Conservation (phyloP, 2,113 vertebrate species). For the Notothenia coriiceps region DNA sequence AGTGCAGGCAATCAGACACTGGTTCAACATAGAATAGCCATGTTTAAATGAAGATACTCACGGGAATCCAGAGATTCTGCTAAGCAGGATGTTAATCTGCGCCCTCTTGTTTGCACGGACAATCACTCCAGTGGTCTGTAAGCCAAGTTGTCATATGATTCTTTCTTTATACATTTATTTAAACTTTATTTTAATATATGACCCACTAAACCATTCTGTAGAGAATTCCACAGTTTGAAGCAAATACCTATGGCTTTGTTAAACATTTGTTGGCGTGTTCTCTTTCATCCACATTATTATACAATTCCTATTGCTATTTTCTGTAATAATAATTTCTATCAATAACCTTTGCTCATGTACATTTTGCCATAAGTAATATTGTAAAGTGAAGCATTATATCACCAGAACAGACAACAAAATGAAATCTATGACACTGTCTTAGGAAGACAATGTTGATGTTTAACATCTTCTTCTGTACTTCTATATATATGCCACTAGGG, state of each 20-base stretch:
- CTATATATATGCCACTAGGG: conserved; percentile 40
- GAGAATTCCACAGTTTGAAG: no score
- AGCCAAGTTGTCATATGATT: not conserved
- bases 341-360: no score
- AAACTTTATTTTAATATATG: no score
- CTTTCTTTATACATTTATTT: no score
- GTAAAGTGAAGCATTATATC: not conserved
- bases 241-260: no score
- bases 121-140: conserved; percentile 83
- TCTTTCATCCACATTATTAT: no score
- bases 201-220: no score
- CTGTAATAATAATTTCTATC: no score
- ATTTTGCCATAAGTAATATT: not conserved
- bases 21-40: no score
- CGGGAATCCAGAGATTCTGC: conserved; percentile 69
- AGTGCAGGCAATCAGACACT: not conserved
- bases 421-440: not conserved
- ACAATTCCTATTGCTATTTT: no score
- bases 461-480: not conserved
- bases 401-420: not conserved
- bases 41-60: conserved; percentile 62
- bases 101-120: conserved; percentile 85
- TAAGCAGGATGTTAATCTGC: conserved; percentile 81
- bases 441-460: not conserved
- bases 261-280: no score